Base-by-base conservation (phyloP, 2,888 invertebrate species). In the Xanthorhoe designata region DNA sequence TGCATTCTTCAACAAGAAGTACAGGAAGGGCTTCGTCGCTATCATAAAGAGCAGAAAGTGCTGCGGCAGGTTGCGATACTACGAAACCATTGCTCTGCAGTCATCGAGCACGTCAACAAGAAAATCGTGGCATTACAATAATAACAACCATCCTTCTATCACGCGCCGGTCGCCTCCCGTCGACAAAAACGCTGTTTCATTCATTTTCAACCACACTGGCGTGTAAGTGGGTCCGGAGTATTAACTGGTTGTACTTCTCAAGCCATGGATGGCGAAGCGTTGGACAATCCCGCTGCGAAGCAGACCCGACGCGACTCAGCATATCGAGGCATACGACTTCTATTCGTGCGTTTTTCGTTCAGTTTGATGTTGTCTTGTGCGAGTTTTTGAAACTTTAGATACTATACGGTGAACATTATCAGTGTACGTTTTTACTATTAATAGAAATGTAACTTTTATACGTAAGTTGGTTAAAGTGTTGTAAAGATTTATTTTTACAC, bases 1-100 rank as follows among this genome's bases (percentile, higher is more conserved):
- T 87, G 98, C 98, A 2, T 98, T 98, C 91, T 98, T 98, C 91
- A 98, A 98, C 89, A 97, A 97, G 85, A 98, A 98, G 87, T 99
- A 97, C 88, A 94, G 98, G 13, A 95, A 96, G 67, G 98, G 98
- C 4, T 98, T 99, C 86, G 95, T 97, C 50, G 98, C 97, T 17
- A 97, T 98, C 71, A 94, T 98, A 52, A 96, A 97, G 87, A 97
- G 97, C 75, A 95, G 97, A 73, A 96, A 96, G 75, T 98, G 98
- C 87, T 98, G 98, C 83, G 97, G 97, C 38, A 95, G 97, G 64
- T 94, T 98, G 69, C 95, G 97, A 76, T 97, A 97, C 86, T 98
- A 98, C 86, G 97, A 97, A 85, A 97, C 97, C 10, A 97, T 97
- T 19, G 97, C 97, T 15, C 94, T 97, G 86, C 97, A 97, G 91